Evolutionary conservation across 1,140 invertebrate genomes (phyloP).

Genomic region (Oedothorax gibbosus): DNA sequence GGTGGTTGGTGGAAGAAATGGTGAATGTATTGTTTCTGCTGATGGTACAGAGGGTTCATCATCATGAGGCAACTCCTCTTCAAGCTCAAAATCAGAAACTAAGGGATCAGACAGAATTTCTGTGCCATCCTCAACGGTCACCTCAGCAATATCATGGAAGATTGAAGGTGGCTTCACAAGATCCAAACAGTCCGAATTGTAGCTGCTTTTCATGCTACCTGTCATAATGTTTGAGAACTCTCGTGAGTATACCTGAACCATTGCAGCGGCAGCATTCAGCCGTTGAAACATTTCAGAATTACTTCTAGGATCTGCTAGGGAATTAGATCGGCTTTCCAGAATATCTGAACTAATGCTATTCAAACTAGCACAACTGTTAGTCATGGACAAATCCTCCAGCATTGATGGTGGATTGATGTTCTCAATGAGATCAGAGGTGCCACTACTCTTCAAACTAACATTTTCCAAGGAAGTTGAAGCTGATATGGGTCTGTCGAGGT

Average conservation of each 20-base stretch:
- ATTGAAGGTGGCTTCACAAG: constrained; percentile 76
- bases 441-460: constrained; percentile 72
- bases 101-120: constrained; percentile 69
- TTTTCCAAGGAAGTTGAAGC: constrained; percentile 75
- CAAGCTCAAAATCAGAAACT: constrained; percentile 71
- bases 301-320: constrained; percentile 59
- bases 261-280: constrained; percentile 64
- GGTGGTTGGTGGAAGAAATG: constrained; percentile 10
- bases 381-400: constrained; percentile 69
- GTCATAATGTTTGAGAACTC: constrained; percentile 63
- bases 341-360: constrained; percentile 76
- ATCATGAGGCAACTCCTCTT: constrained; percentile 66
- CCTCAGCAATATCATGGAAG: constrained; percentile 75
- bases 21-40: constrained; percentile 50
- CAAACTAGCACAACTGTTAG: constrained; percentile 75
- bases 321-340: constrained; percentile 71
- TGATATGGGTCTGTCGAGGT: constrained; percentile 67
- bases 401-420: constrained; percentile 82
- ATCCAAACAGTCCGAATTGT: constrained; percentile 72
- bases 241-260: constrained; percentile 65
- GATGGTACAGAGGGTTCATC: constrained; percentile 60
- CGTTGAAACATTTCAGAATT: constrained; percentile 64
- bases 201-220: constrained; percentile 67
- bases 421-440: constrained; percentile 77
- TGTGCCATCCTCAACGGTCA: constrained; percentile 73